A percentile compares a stretch with the other conserved stretches of the same genome.
Evolutionary conservation across 2,113 vertebrate species (phyloP).

Genomic region (Rhadina sibilatrix): DNA sequence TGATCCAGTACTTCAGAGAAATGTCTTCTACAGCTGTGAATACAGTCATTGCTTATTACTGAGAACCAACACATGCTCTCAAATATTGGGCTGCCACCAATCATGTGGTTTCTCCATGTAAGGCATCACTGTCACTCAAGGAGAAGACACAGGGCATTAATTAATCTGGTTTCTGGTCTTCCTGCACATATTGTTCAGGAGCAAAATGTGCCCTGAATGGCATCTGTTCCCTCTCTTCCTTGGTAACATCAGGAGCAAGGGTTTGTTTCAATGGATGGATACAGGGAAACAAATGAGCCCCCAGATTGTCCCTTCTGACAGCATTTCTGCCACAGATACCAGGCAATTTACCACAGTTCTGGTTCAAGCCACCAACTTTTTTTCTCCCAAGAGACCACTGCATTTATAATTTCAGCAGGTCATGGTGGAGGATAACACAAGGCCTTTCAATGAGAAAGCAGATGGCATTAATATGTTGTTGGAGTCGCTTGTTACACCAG

Average conservation of each 20-base stretch:
- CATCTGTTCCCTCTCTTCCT: not conserved
- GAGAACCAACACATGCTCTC: not conserved
- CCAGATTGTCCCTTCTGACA: not conserved
- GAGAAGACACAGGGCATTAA: not conserved
- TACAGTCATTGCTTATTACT: not conserved
- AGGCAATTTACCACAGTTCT: not conserved
- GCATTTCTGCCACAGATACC: fast-evolving
- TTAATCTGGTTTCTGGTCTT: not conserved
- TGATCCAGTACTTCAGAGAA: not conserved
- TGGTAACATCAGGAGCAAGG: not conserved
- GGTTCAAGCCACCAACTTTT: not conserved
- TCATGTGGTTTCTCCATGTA: not conserved
- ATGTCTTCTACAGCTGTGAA: not conserved
- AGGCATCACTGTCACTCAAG: not conserved
- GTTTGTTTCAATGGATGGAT: not conserved
- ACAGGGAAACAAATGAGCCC: not conserved
- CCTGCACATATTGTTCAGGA: not conserved
- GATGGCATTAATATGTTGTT: not conserved
- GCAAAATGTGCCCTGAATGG: not conserved
- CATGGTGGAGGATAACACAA: not conserved
- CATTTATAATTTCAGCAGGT: not conserved
- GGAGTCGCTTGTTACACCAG: not conserved
- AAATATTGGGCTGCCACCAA: not conserved
- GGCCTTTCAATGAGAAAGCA: not conserved
- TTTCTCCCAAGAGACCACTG: not conserved